phyloP scores from a whole-genome alignment of 2,797 vertebrate genomes.

The Triplophysa yarkandensis region DNA sequence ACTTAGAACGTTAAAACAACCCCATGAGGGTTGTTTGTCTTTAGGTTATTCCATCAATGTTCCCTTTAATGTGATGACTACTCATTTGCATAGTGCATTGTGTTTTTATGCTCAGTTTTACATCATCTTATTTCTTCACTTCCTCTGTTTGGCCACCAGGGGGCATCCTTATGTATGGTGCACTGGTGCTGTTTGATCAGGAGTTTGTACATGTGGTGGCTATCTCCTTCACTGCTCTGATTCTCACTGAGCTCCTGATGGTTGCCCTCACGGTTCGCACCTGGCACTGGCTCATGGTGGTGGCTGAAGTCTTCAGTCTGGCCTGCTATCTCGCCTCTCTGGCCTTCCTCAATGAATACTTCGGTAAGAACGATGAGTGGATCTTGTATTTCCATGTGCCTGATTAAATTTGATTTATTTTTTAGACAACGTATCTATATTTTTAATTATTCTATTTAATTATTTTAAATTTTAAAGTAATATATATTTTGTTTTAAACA shows the following conservation, averaged over 20 bases:
- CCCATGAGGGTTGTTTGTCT: background rate
- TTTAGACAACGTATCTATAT: too few relatives aligned
- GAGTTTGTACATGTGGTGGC: conserved; percentile 97
- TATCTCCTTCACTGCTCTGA: conserved; percentile 96
- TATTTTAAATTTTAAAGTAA: too few relatives aligned
- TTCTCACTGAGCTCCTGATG: conserved; percentile 97
- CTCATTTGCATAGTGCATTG: background rate
- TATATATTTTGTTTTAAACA: too few relatives aligned
- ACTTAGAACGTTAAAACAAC: background rate
- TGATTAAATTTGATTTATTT: background rate
- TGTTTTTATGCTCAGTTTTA: background rate
- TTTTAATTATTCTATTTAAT: too few relatives aligned
- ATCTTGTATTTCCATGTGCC: background rate
- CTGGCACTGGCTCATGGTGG: conserved; percentile 98
- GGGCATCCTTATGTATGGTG: conserved; percentile 95
- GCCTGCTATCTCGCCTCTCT: conserved; percentile 95
- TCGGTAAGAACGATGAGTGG: conserved; percentile 78
- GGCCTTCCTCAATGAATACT: conserved; percentile 95
- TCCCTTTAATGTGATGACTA: background rate
- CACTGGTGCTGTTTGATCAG: conserved; percentile 91
- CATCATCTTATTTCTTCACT: background rate
- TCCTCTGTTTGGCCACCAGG: conserved; percentile 75
- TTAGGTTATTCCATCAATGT: background rate
- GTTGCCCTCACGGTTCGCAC: conserved; percentile 93
- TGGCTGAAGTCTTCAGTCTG: conserved; percentile 93